Evolutionary conservation across 2,113 vertebrate species (phyloP).

Genomic region (Neoarius graeffei): DNA sequence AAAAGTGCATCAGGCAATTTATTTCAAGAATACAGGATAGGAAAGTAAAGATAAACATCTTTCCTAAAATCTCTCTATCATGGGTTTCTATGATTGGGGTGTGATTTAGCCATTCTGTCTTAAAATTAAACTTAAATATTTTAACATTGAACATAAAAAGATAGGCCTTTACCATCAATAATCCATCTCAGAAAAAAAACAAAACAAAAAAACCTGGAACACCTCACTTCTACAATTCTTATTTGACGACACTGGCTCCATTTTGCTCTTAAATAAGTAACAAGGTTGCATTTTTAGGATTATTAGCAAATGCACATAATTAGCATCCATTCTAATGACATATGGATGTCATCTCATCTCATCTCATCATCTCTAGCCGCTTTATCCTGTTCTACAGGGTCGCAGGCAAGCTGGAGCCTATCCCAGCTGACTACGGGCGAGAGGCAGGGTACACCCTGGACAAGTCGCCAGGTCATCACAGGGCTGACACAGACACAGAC

Average conservation of each 20-base stretch:
- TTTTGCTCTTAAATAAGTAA: neutral
- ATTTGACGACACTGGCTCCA: neutral
- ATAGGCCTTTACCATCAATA: neutral
- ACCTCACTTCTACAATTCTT: neutral
- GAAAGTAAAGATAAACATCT: constrained; percentile 37
- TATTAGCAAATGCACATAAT: neutral
- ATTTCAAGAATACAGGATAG: constrained; percentile 33
- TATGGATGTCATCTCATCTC: too few relatives aligned
- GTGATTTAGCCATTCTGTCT: neutral
- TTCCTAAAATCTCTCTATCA: constrained; percentile 11
- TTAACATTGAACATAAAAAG: neutral
- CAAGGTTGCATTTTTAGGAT: neutral
- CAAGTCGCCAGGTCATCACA: too few relatives aligned
- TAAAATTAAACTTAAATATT: neutral
- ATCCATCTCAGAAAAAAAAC: neutral
- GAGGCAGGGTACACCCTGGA: too few relatives aligned
- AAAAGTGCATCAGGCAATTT: constrained; percentile 38
- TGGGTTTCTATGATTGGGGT: neutral
- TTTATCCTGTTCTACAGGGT: too few relatives aligned
- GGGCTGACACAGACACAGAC: too few relatives aligned
- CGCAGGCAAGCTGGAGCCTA: too few relatives aligned
- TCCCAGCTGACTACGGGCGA: too few relatives aligned
- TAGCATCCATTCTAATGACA: neutral
- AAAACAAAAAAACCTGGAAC: neutral
- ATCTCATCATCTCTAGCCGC: too few relatives aligned